phyloP scores from a whole-genome alignment of 2,888 invertebrate species.

The Crematogaster levior region DNA sequence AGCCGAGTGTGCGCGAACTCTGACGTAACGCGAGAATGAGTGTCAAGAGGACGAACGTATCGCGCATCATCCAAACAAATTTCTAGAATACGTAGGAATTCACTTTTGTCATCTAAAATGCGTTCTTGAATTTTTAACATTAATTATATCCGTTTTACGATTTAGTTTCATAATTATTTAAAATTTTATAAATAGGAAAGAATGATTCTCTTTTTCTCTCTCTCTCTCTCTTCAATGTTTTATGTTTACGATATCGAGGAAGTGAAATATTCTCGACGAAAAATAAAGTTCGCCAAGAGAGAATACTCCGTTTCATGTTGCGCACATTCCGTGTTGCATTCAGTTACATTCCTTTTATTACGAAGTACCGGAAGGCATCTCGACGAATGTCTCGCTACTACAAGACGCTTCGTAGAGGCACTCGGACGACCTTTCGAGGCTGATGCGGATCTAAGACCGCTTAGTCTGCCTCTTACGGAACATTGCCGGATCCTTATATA shows the following conservation, averaged over 20 bases:
- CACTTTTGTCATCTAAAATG: background rate
- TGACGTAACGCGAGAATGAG: conserved; percentile 26
- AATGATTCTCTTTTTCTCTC: too few relatives aligned
- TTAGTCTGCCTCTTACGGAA: conserved; percentile 59
- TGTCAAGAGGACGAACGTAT: background rate
- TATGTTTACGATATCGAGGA: background rate
- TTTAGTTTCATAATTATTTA: background rate
- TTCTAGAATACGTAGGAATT: background rate
- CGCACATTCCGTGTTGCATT: conserved; percentile 3
- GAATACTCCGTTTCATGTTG: background rate
- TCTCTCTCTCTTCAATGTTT: background rate
- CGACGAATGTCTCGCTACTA: conserved; percentile 3
- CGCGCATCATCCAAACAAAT: background rate
- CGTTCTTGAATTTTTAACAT: background rate
- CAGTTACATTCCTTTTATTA: conserved; percentile 37
- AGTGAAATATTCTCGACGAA: background rate
- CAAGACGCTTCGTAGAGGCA: conserved; percentile 45
- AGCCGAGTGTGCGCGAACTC: conserved; percentile 6
- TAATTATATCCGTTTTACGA: background rate
- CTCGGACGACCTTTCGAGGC: conserved; percentile 56
- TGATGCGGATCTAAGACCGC: conserved; percentile 54
- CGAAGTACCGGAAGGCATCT: conserved; percentile 27
- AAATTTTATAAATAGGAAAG: background rate
- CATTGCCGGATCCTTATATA: conserved; percentile 66
- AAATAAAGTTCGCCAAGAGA: background rate